Base-by-base conservation (phyloP, 1,140 invertebrate genomes). In the Stenopsyche tienmushanensis region DNA sequence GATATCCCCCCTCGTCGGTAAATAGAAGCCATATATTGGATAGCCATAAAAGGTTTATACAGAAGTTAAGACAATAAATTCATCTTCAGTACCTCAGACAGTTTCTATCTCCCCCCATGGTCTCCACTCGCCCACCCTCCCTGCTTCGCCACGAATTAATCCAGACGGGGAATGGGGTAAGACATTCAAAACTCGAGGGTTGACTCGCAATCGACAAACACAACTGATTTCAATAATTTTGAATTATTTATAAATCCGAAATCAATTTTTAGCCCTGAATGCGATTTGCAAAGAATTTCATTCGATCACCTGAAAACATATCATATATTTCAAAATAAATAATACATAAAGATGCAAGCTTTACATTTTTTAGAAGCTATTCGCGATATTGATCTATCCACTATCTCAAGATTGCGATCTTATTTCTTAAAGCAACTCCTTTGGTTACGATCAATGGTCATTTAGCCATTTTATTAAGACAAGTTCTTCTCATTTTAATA, bases 61-160 rank as follows among this genome's bases (percentile, higher is more conserved):
- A 26, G 57, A 62, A 54, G 34, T 49, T 54, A 57, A 66, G 65
- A 66, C 65, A 62, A 66, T 62, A 66, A 66, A 66, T 66, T 66
- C 64, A 62, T 62, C 25, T 62, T 52, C 59, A 55, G 44, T 60
- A 62, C 45, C 58, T 60, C 65, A 66, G 58, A 66, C 59, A 55
- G 41, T 42, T 54, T 52, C 65, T 62, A 21, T 24, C 20, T 41
- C 21, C 29, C 50, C 41, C 39, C 9, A 8, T 50, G 18, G 18
- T n/a, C 45, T 50, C 21, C 21, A 42, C 13, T 1, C 54, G 34
- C 10, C 57, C 57, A 21, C 7, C 24, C 49, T 29, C 47, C 25
- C 24, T 24, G 23, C 60, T 53, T 63, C 60, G 34, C 47, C 57
- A 50, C 57, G 57, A 53, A 63, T 60, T 60, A 60, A 60, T 60